Conservation (phyloP, 1,140 invertebrate species). For the Aphidius ervi region DNA sequence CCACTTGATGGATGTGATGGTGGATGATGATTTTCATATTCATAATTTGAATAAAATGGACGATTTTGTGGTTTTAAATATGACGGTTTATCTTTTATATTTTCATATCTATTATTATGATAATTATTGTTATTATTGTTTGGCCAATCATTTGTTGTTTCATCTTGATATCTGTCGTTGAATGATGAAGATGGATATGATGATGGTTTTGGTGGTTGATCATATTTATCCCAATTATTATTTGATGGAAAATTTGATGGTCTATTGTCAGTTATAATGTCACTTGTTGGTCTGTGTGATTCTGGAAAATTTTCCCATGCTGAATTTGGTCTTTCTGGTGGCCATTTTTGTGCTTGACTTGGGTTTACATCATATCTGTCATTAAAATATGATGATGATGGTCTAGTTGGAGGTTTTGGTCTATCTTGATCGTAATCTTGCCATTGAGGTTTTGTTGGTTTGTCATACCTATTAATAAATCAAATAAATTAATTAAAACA, state of each 20-base stretch:
- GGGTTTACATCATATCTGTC: conserved; percentile 36
- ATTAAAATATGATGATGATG: conserved; percentile 26
- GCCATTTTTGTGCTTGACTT: conserved; percentile 47
- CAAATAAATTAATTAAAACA: neutral
- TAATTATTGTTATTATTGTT: conserved; percentile 25
- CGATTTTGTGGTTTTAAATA: conserved; percentile 13
- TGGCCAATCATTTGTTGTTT: conserved; percentile 36
- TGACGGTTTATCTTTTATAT: conserved; percentile 26
- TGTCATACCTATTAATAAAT: conserved; percentile 37
- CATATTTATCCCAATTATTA: conserved; percentile 43
- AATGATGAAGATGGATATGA: conserved; percentile 22
- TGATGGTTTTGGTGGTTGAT: conserved; percentile 27
- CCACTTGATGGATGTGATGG: conserved; percentile 59
- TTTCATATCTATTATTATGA: conserved; percentile 26
- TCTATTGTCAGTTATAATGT: conserved; percentile 65
- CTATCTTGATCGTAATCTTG: conserved; percentile 34
- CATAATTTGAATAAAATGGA: conserved; percentile 47
- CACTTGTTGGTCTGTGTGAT: conserved; percentile 31
- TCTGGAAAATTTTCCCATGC: conserved; percentile 41
- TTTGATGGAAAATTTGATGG: conserved; percentile 61
- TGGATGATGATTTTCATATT: conserved; percentile 45
- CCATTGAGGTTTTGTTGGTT: conserved; percentile 39
- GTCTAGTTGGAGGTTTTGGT: conserved; percentile 25
- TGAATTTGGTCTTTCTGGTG: conserved; percentile 40
- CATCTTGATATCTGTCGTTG: conserved; percentile 39